These are phyloP conservation scores for Columba livia DNA, from an alignment of 2,113 vertebrate species.

Conservation along the genomic window DNA sequence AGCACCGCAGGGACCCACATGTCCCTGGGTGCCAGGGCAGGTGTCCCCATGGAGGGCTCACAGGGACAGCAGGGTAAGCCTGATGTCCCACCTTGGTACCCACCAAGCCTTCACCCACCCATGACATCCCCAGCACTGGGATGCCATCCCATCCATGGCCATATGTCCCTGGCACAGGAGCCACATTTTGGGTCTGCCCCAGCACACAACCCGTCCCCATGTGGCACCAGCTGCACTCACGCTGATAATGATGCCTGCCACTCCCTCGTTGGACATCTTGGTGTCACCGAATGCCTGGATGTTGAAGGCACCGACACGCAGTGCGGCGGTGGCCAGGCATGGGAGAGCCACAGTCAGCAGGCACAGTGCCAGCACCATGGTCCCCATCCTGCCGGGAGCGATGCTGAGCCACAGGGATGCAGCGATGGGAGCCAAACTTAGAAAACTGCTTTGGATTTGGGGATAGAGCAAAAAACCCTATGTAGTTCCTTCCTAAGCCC, in stretches of 20 bases:
- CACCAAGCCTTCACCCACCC: neutral
- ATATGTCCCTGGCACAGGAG: accelerated
- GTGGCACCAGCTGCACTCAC: conserved; percentile 33
- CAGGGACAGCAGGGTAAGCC: accelerated
- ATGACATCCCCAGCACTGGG: no score
- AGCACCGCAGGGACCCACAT: accelerated
- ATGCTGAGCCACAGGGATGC: neutral
- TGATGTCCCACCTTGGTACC: neutral
- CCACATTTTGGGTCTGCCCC: accelerated
- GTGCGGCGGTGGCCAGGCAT: neutral
- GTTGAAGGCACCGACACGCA: conserved; percentile 85
- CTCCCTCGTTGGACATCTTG: conserved; percentile 78
- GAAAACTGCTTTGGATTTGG: neutral
- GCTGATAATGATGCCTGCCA: conserved; percentile 74
- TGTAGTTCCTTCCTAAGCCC: neutral
- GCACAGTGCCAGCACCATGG: neutral
- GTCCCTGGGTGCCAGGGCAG: accelerated
- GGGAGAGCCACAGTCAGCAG: conserved; percentile 45
- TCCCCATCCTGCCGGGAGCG: neutral
- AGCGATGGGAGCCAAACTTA: accelerated
- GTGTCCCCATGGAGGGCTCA: neutral
- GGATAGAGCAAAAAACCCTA: neutral
- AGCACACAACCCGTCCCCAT: accelerated
- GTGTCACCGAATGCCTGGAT: conserved; percentile 82
- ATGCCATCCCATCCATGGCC: neutral